A percentile compares a stretch with the other conserved stretches of the same genome.
Conservation (phyloP, 2,888 invertebrate species). For the Itoplectis maculator region DNA sequence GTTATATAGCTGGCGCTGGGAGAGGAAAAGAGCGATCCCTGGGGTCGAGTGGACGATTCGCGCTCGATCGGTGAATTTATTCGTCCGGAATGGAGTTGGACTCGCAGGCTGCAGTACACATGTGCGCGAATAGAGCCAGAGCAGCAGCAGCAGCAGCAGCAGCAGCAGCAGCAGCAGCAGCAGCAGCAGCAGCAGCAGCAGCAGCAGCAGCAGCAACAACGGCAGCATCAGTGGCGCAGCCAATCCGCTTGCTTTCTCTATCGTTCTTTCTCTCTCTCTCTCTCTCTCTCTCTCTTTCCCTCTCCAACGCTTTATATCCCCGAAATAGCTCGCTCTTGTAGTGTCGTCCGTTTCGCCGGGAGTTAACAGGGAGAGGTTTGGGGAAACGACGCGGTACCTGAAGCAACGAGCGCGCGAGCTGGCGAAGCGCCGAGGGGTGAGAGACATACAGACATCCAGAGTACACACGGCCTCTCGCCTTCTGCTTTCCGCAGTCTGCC, state of each 20-base stretch:
- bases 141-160: background rate
- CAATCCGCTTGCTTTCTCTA: background rate
- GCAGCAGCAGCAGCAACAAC: no score
- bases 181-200: background rate
- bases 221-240: background rate
- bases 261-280: background rate
- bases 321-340: slow-evolving; percentile 54
- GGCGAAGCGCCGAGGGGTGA: slow-evolving; percentile 20
- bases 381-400: slow-evolving; percentile 30
- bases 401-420: slow-evolving; percentile 30
- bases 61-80: slow-evolving; percentile 69
- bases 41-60: slow-evolving; percentile 68
- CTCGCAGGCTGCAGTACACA: slow-evolving; percentile 49
- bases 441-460: slow-evolving; percentile 22
- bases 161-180: no score
- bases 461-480: slow-evolving; percentile 34
- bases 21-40: slow-evolving; percentile 61
- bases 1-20: slow-evolving; percentile 24
- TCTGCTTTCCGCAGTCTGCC: slow-evolving; percentile 18
- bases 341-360: slow-evolving; percentile 39
- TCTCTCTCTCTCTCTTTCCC: background rate
- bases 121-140: slow-evolving; percentile 33
- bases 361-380: slow-evolving; percentile 37
- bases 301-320: slow-evolving; percentile 16
- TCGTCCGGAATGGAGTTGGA: slow-evolving; percentile 67